These are phyloP conservation scores for Pachyseris speciosa DNA, from an alignment of 64 coral and sea anemone genomes.

Conservation along the genomic window DNA sequence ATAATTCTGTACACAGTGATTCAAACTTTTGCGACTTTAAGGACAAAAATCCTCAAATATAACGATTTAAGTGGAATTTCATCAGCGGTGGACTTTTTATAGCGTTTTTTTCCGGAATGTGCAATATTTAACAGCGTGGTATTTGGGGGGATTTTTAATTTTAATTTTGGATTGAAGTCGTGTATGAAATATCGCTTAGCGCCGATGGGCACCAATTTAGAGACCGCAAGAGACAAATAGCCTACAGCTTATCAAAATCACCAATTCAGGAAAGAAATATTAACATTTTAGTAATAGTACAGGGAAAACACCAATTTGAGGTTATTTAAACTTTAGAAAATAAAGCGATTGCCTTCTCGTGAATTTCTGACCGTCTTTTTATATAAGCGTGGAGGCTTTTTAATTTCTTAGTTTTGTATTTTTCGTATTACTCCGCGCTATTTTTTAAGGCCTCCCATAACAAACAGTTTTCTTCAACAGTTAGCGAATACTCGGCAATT, in stretches of 20 bases:
- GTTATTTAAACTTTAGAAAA: background rate
- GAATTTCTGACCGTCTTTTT: too few relatives aligned
- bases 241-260: background rate
- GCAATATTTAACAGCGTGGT: background rate
- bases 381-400: background rate
- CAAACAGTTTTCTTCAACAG: too few relatives aligned
- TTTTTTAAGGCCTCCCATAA: too few relatives aligned
- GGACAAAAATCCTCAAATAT: background rate
- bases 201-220: background rate
- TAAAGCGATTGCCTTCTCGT: background rate
- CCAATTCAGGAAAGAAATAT: background rate
- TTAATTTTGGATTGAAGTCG: background rate
- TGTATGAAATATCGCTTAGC: background rate
- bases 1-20: background rate
- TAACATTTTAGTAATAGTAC: background rate
- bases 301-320: background rate
- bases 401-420: background rate
- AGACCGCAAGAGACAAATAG: background rate
- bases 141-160: background rate
- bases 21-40: background rate
- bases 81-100: background rate
- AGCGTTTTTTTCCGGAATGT: background rate
- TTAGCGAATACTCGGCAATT: too few relatives aligned
- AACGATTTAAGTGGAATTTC: background rate
- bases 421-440: too few relatives aligned